A percentile compares a stretch with the other conserved stretches of the same genome.
Conservation (phyloP, 2,888 invertebrate genomes). For the Keiferia lycopersicella region DNA sequence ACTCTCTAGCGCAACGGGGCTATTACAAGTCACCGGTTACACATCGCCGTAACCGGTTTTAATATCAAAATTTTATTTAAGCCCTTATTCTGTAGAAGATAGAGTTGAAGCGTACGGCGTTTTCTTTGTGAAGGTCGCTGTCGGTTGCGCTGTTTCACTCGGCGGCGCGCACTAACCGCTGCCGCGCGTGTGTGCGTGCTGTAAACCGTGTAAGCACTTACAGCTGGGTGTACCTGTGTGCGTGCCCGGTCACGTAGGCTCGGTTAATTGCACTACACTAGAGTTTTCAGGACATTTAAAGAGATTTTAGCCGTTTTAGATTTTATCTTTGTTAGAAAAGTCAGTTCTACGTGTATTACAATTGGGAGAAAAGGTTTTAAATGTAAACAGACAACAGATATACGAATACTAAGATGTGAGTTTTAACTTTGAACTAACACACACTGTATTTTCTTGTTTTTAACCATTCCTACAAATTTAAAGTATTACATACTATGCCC, state of each 20-base stretch:
- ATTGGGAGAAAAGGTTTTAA: neutral
- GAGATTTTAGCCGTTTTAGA: conserved; percentile 39
- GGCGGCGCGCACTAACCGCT: conserved; percentile 60
- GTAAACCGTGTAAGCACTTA: conserved; percentile 44
- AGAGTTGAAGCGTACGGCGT: conserved; percentile 59
- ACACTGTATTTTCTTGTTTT: neutral
- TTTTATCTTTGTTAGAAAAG: conserved; percentile 36
- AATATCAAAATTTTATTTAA: conserved; percentile 39
- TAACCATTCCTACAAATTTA: neutral
- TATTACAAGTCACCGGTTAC: conserved; percentile 46
- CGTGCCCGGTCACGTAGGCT: conserved; percentile 78
- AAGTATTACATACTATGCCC: no score
- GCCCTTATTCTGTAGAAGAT: conserved; percentile 36
- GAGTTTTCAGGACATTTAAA: conserved; percentile 59
- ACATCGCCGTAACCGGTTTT: conserved; percentile 44
- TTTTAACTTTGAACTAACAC: neutral
- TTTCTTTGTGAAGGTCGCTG: conserved; percentile 78
- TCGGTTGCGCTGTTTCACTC: conserved; percentile 49
- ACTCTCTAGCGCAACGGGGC: conserved; percentile 78
- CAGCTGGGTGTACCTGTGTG: conserved; percentile 49
- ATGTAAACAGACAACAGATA: neutral
- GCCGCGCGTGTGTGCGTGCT: conserved; percentile 54
- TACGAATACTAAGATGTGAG: neutral
- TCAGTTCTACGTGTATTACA: neutral
- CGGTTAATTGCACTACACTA: conserved; percentile 48